Evolutionary conservation across 2,113 vertebrate species (phyloP).

Genomic region (Eretmochelys imbricata): DNA sequence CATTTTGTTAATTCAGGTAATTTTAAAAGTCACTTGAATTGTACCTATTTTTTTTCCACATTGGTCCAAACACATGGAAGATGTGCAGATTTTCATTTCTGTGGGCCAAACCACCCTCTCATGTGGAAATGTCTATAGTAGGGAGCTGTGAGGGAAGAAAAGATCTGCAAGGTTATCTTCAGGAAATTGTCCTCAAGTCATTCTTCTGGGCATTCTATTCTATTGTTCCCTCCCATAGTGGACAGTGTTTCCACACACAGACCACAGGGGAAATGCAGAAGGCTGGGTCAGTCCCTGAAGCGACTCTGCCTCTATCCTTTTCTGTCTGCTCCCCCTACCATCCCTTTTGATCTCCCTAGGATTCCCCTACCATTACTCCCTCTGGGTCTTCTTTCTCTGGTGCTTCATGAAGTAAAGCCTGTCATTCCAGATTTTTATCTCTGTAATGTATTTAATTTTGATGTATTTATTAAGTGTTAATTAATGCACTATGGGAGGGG

Average conservation of each 20-base stretch:
- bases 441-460: neutral
- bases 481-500: fast-evolving
- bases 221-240: neutral
- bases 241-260: fast-evolving
- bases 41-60: neutral
- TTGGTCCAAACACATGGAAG: neutral
- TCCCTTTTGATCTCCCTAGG: neutral
- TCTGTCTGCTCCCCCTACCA: neutral
- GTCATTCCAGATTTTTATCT: neutral
- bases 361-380: neutral
- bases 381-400: neutral
- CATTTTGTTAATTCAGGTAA: neutral
- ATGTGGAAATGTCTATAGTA: neutral
- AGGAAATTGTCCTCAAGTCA: neutral
- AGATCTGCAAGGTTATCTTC: neutral
- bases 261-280: neutral
- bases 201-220: neutral
- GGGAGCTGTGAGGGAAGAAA: neutral
- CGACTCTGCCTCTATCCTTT: neutral
- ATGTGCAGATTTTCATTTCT: neutral
- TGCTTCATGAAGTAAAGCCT: neutral
- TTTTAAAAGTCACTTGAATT: neutral
- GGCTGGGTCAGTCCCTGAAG: neutral
- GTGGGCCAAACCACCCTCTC: neutral
- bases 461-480: neutral